Conservation (phyloP, 2,888 invertebrate genomes). For the Steinernema carpocapsae region DNA sequence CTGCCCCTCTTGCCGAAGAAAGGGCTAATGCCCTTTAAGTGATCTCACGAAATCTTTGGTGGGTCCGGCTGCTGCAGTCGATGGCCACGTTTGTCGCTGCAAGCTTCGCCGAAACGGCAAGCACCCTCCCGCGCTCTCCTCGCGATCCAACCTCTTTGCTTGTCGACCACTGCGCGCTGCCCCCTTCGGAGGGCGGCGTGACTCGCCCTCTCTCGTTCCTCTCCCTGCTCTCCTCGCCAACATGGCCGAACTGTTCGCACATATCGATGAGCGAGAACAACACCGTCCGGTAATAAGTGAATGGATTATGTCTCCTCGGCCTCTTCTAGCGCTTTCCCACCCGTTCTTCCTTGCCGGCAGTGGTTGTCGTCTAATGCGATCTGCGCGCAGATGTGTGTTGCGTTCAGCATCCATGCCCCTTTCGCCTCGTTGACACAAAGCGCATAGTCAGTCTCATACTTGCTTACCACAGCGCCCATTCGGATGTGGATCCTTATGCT, state of each 20-base stretch:
- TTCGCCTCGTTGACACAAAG: conserved; percentile 35
- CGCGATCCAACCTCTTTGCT: not conserved
- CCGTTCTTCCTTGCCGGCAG: conserved; percentile 33
- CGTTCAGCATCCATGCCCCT: conserved; percentile 28
- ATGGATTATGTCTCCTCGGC: conserved; percentile 33
- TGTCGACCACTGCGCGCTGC: conserved; percentile 24
- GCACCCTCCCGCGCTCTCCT: not conserved
- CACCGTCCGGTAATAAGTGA: conserved; percentile 35
- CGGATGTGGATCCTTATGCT: conserved; percentile 9
- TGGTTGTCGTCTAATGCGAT: conserved; percentile 34
- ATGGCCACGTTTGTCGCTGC: conserved; percentile 12
- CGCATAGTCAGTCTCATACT: conserved; percentile 29
- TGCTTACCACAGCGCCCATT: conserved; percentile 20
- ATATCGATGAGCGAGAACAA: conserved; percentile 33
- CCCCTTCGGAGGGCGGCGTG: conserved; percentile 15
- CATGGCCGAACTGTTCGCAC: conserved; percentile 31
- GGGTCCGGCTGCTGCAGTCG: not conserved
- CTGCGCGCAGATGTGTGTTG: conserved; percentile 35
- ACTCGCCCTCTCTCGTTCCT: not conserved
- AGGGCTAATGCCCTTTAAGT: too few species aligned
- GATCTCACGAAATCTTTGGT: conserved; percentile 4
- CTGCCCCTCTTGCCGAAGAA: not conserved
- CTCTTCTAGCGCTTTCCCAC: conserved; percentile 21
- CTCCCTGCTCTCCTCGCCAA: not conserved
- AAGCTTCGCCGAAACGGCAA: conserved; percentile 5